Base-by-base conservation (phyloP, 2,113 vertebrate species). In the Chrysochloris asiatica region DNA sequence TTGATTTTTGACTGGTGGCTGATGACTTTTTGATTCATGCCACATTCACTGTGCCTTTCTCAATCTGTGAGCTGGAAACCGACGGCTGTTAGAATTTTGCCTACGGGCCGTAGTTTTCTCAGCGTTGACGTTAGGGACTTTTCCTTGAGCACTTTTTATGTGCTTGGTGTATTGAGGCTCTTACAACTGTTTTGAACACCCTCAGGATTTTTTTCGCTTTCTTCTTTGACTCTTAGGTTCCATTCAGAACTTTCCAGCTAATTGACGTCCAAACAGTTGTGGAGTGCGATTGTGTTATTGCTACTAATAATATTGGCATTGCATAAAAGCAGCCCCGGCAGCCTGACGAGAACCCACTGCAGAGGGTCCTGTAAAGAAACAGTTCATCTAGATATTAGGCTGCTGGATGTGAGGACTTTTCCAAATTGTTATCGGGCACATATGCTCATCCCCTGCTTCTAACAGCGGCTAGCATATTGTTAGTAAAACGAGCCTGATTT, bases 271-370 rank as follows among this genome's bases (percentile, higher is more conserved):
- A 59, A 65, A 92, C 83, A 92, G 56, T 48, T 81, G n/a, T n/a
- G 77, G 84, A 89, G 52, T 19, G 10, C 26, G 76, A 17, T 86
- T 61, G 22, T 93, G 76, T 86, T 88, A 91, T 88, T 67, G 69
- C 83, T 88, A 45, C 73, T 87, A 89, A 89, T 67, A 84, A 88
- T 80, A 85, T 36, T 90, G 88, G 83, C 77, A 48, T 78, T 77
- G 86, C 47, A 75, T 84, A 50, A 96, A 95, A 94, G 90, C 87
- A 43, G 59, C 45, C 84, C 38, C 73, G 38, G 88, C 69, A 92
- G 77, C 65, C 88, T 82, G 36, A 33, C 83, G 86, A 88, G 80
- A 87, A 78, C 24, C 75, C 63, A 36, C 17, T 24, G 12, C 56
- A 6, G n/a, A 91, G 50, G 43, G 12, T 33, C n/a, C 76, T 86